Evolutionary conservation across 2,888 invertebrate genomes (phyloP).

Genomic region (Hypomecis atomaria): DNA sequence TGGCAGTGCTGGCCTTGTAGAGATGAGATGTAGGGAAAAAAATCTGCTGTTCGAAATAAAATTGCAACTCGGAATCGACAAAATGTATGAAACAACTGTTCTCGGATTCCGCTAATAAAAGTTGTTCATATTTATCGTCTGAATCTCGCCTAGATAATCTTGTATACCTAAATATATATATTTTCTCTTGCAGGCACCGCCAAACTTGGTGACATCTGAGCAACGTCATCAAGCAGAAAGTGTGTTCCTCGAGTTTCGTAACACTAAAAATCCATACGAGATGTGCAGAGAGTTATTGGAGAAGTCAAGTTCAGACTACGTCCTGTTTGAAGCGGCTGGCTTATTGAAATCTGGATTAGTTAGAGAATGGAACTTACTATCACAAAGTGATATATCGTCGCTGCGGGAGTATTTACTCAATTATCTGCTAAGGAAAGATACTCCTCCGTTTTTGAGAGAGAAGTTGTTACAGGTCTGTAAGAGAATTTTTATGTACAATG

Average conservation of each 20-base stretch:
- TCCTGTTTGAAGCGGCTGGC: constrained; percentile 94
- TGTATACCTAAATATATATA: background rate
- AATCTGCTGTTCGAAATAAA: too few species aligned
- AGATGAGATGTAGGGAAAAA: too few species aligned
- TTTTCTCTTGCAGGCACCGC: constrained; percentile 87
- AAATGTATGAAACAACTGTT: too few species aligned
- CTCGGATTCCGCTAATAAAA: too few species aligned
- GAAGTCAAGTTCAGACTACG: constrained; percentile 89
- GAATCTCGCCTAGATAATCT: too few species aligned
- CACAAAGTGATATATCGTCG: constrained; percentile 87
- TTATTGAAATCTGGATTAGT: constrained; percentile 92
- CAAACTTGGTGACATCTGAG: constrained; percentile 89
- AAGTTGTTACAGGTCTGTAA: constrained; percentile 86
- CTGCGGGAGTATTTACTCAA: constrained; percentile 91
- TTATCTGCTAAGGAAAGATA: constrained; percentile 88
- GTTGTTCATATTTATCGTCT: too few species aligned
- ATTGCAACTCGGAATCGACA: too few species aligned
- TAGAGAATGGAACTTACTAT: constrained; percentile 91
- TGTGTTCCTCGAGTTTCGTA: constrained; percentile 92
- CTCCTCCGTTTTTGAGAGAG: constrained; percentile 91
- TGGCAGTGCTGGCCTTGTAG: too few species aligned
- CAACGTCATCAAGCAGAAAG: constrained; percentile 93
- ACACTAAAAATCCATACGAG: constrained; percentile 91
- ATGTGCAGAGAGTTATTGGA: constrained; percentile 92
- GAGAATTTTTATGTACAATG: background rate